phyloP scores from a whole-genome alignment of 2,113 vertebrate genomes.

The Cathartes aura region DNA sequence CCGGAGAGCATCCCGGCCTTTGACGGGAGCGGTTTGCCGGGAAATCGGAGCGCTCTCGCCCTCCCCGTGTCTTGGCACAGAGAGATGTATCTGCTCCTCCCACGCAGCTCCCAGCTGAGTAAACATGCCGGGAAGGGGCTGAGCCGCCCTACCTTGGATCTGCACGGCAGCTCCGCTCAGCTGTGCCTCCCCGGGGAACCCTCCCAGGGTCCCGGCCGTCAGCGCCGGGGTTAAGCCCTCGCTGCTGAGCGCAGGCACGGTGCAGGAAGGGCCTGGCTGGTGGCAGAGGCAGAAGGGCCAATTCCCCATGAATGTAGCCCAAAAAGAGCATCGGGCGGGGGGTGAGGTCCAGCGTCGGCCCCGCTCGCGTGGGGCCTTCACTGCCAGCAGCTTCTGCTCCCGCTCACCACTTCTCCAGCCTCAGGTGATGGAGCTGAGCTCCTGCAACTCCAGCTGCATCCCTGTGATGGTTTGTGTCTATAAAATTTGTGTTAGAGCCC shows the following conservation, averaged over 20 bases:
- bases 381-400: accelerated
- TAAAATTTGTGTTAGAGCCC: not conserved
- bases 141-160: not conserved
- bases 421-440: not conserved
- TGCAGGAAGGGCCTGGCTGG: not conserved
- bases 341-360: not conserved
- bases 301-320: accelerated
- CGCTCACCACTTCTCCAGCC: not conserved
- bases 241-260: accelerated
- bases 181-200: not conserved
- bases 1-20: accelerated
- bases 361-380: accelerated
- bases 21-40: not conserved
- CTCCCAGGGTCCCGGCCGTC: accelerated
- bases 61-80: accelerated
- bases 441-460: not conserved
- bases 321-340: not conserved
- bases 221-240: not conserved
- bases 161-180: accelerated
- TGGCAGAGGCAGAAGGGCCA: not conserved
- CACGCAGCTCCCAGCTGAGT: not conserved
- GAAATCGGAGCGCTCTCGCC: accelerated
- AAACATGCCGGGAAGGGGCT: not conserved
- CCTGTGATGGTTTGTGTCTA: accelerated
- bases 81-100: not conserved